A percentile compares a stretch with the other conserved stretches of the same genome.
phyloP scores from a whole-genome alignment of 1,140 invertebrate species.

The Bombus difficillimus region DNA sequence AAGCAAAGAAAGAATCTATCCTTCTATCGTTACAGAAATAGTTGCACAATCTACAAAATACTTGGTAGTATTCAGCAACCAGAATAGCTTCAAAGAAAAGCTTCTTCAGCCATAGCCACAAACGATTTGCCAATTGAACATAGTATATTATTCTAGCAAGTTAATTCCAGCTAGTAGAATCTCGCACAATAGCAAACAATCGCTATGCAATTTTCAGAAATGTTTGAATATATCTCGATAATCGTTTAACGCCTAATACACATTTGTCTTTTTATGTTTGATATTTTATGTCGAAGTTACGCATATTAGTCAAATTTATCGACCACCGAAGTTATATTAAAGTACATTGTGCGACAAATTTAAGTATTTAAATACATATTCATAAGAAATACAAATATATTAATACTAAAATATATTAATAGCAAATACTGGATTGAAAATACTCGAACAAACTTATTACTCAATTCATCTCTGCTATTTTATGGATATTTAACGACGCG shows the following conservation, averaged over 20 bases:
- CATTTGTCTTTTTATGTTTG: too few species aligned
- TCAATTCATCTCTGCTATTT: too few species aligned
- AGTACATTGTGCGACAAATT: too few species aligned
- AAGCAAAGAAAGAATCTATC: background rate
- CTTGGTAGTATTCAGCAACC: background rate
- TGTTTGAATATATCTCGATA: background rate
- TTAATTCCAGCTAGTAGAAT: background rate
- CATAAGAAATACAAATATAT: too few species aligned
- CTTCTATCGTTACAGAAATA: background rate
- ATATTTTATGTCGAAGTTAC: too few species aligned
- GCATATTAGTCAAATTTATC: too few species aligned
- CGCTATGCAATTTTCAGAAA: background rate
- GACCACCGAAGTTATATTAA: too few species aligned
- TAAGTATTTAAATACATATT: too few species aligned
- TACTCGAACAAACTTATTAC: too few species aligned
- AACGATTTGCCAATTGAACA: background rate
- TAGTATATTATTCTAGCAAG: background rate
- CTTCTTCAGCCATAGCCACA: background rate
- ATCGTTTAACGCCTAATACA: background rate
- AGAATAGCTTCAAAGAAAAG: conserved; percentile 9
- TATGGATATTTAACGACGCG: too few species aligned
- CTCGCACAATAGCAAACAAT: background rate
- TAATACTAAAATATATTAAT: too few species aligned
- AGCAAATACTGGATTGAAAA: too few species aligned
- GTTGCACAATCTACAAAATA: background rate